Base-by-base conservation (phyloP, 1,140 invertebrate genomes). In the Druon quercuslanigerum region DNA sequence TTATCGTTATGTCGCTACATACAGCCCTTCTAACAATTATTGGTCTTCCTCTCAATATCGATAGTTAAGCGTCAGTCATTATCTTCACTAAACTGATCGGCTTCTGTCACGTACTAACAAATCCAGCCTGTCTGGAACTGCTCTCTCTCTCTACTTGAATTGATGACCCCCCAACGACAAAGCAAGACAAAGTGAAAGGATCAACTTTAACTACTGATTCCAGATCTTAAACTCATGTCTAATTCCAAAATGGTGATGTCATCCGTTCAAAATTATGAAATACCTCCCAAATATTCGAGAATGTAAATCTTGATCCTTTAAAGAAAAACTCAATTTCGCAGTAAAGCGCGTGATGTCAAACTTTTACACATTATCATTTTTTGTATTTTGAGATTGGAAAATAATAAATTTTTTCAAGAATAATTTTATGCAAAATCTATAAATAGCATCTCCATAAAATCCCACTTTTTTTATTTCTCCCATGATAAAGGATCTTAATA, bases 21-120 rank as follows among this genome's bases (percentile, higher is more conserved):
- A 51, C 75, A 83, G 82, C 80, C 81, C 82, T 83, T 81, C 81
- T 73, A 83, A 76, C 73, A 80, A 82, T 80, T 86, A 87, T 87
- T 81, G 77, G 50, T 72, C 52, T 79, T 83, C 50, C 76, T 80
- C 13, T 25, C 74, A 56, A 71, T 78, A 76, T 73, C 54, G 74
- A 76, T 84, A 77, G 33, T 66, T 14, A 20, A 66, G 12, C 25
- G 76, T 77, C 60, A 52, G 70, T 83, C 82, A 78, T 84, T 83
- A 82, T 73, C 52, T 75, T 51, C 25, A 72, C 79, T 75, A 78
- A 73, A 71, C 73, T 79, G 80, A 86, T 74, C 66, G 78, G 75
- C 81, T 75, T 71, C 70, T 79, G 80, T 82, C 81, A 83, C 73
- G 54, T 82, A 70, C 74, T 80, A 52, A 81, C 73, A 82, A 81